Evolutionary conservation across 2,888 invertebrate species (phyloP).

Genomic region (Sarcophaga carnaria): DNA sequence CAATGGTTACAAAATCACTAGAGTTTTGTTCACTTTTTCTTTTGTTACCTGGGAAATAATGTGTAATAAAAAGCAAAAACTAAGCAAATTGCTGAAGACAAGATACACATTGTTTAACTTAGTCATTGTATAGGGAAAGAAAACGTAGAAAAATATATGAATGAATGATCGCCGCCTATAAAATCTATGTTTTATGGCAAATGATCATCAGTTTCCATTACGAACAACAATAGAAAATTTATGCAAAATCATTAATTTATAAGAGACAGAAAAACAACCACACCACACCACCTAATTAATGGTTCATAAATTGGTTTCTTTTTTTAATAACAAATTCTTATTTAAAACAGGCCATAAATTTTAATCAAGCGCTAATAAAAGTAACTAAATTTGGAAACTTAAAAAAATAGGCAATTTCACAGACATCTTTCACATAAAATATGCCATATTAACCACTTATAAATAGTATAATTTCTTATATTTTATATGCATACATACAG

Average conservation of each 20-base stretch:
- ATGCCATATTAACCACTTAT: constrained; percentile 37
- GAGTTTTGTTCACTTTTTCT: background rate
- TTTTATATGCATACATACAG: no score
- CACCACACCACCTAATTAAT: constrained; percentile 60
- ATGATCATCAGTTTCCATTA: background rate
- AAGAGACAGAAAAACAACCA: constrained; percentile 24
- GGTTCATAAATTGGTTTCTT: constrained; percentile 52
- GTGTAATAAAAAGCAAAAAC: background rate
- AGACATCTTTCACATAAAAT: constrained; percentile 22
- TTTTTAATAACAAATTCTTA: constrained; percentile 50
- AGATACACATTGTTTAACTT: constrained; percentile 38
- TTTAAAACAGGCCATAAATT: constrained; percentile 63
- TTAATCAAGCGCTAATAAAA: constrained; percentile 64
- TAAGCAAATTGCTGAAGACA: constrained; percentile 1
- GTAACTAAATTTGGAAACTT: constrained; percentile 15
- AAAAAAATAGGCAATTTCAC: constrained; percentile 6
- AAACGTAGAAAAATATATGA: background rate
- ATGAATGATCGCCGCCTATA: background rate
- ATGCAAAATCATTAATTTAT: constrained; percentile 52
- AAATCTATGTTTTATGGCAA: constrained; percentile 7
- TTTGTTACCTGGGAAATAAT: background rate
- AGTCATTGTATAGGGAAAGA: constrained; percentile 12
- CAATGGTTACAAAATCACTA: constrained; percentile 22
- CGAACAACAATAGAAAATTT: constrained; percentile 28
- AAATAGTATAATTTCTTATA: constrained; percentile 25